Evolutionary conservation across 2,888 invertebrate genomes (phyloP), one percentile per base, ranked within the genome.

Genomic region (Dasypolia templi): DNA sequence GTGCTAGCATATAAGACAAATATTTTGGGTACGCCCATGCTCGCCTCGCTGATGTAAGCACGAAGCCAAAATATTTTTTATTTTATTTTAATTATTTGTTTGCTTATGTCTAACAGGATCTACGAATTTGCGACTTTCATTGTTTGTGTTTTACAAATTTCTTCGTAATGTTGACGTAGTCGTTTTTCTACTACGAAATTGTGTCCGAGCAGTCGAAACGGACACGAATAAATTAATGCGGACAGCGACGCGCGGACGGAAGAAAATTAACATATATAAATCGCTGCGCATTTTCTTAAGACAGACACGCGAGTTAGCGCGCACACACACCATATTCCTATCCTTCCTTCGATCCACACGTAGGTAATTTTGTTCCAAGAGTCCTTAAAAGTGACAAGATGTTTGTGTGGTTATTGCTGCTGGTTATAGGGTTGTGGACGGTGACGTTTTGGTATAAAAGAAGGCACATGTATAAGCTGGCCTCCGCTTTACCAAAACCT

Each of bases 401-500:
- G 94, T 87, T 94, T 58, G 58, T 90, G 81, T 92, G 86, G 87
- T 77, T 90, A 66, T 71, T 92, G n/a, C 14, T 93, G n/a, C 29
- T 90, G 7, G 79, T 89, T 71, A 35, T 79, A 22, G 66, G 91
- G 77, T 68, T 88, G 67, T 92, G 94, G 93, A 78, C 81, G 4
- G 79, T 86, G 49, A 75, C 88, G 72, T 94, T 91, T 75, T 89
- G 91, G 85, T 92, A 89, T 62, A 89, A 84, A 55, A 90, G 94
- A 72, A 89, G 94, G 78, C 87, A 91, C 55, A 89, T 95, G 91
- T 92, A 93, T 71, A 86, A 90, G 75, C 75, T 95, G 53, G 94
- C 95, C 3, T 81, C 90, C 0, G 81, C 66, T 6, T 85, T 94
- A 63, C 91, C 91, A 3, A 73, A 44, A 3, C 53, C 89, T 0